Base-by-base conservation (phyloP, 2,888 invertebrate genomes). In the Philopedon plagiatum region DNA sequence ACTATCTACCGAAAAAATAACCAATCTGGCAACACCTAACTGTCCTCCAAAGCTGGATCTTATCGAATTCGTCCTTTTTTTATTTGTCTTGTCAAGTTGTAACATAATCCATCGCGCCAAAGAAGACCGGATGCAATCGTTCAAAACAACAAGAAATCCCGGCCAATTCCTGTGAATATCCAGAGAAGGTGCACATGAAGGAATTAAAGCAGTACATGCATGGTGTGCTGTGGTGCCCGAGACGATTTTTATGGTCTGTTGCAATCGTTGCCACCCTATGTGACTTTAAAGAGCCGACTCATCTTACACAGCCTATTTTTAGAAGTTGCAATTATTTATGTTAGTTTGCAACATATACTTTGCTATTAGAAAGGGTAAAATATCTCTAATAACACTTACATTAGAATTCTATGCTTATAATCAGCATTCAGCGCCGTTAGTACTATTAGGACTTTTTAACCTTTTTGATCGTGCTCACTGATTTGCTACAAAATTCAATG, bases 51-150 rank as follows among this genome's bases (percentile, higher is more conserved):
- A 32, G 29, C 49, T 32, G 34, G 23, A 29, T 49, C 19, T 26
- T 32, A 34, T 51, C 51, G 34, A 51, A 34, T 62, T 62, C 23
- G 15, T 26, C 41, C 60, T 60, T 44, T 29, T 51, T 54, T 54
- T 21, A 26, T 3, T 26, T 15, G n/a, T n/a, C 29, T 21, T 29
- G 3, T 54, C 29, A 29, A n/a, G 3, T 23, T 26, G 49, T 54
- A 54, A 54, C 29, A 13, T 29, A 54, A 54, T 54, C 51, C 29
- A 15, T 18, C 13, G 29, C 51, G 8, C 13, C 15, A 29, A 29
- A 29, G 51, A 26, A 54, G 51, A 29, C 51, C 51, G 51, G 51
- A 54, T 54, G 32, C 51, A n/a, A 26, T n/a, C 13, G 13, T 49
- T 49, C 13, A 26, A 26, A 49, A 29, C 29, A 54, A 54, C 51